Evolutionary conservation across 2,797 vertebrate species (phyloP).

Genomic region (Gymnothorax javanicus): DNA sequence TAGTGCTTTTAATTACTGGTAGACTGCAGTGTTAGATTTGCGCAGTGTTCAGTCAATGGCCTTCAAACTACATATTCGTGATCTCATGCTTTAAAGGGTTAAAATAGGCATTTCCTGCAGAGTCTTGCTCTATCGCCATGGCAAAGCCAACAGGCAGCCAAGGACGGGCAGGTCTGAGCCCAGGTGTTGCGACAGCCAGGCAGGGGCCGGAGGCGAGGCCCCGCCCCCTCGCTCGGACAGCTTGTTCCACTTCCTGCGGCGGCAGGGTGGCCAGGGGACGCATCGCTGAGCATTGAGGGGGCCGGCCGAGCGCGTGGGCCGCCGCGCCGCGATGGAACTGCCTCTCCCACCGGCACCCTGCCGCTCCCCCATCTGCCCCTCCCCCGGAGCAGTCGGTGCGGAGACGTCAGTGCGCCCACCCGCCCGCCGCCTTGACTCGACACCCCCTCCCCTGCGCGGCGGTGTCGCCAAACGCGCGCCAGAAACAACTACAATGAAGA

Average conservation of each 20-base stretch:
- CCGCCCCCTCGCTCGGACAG: slow-evolving; percentile 27
- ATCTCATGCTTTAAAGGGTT: too few species aligned
- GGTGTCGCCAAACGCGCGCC: not conserved
- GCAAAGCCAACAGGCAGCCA: too few species aligned
- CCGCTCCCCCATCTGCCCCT: slow-evolving; percentile 38
- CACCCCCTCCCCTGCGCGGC: not conserved
- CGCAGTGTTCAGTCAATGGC: too few species aligned
- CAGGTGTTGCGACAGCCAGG: slow-evolving; percentile 5
- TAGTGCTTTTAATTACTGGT: too few species aligned
- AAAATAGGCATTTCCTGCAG: too few species aligned
- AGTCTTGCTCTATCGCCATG: too few species aligned
- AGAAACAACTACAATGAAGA: not conserved
- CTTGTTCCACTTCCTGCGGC: slow-evolving; percentile 39
- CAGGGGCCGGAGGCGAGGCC: not conserved
- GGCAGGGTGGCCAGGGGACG: slow-evolving; percentile 23
- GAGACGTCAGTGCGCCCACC: slow-evolving; percentile 20
- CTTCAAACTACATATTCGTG: too few species aligned
- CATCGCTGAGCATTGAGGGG: slow-evolving; percentile 33
- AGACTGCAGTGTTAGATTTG: too few species aligned
- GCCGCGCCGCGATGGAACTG: slow-evolving; percentile 9
- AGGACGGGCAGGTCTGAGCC: not conserved
- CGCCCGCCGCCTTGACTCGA: not conserved
- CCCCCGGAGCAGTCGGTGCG: slow-evolving; percentile 14
- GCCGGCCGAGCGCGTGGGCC: slow-evolving; percentile 6
- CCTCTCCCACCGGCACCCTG: slow-evolving; percentile 17